Evolutionary conservation across 2,797 vertebrate genomes (phyloP).

Genomic region (Pipistrellus kuhlii): DNA sequence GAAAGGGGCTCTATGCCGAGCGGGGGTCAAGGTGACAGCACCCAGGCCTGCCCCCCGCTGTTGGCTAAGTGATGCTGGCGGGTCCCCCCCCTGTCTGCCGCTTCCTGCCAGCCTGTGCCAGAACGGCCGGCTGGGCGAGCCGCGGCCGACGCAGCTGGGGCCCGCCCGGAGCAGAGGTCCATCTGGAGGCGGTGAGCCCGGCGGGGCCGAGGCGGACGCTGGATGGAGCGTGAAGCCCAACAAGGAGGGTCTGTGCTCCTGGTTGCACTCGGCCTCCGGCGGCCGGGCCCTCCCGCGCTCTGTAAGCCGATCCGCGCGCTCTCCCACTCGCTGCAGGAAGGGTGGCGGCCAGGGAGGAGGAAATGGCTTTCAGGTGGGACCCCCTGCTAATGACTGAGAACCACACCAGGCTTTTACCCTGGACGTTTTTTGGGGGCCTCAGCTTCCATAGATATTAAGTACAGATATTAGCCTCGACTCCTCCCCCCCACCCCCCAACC

Average conservation of each 20-base stretch:
- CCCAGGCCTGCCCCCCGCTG: neutral
- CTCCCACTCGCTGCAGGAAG: neutral
- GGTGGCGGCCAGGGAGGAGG: neutral
- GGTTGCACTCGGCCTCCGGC: accelerated
- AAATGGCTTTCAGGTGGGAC: constrained; percentile 51
- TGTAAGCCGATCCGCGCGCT: neutral
- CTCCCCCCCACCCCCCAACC: neutral
- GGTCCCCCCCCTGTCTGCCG: accelerated
- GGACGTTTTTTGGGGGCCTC: no score
- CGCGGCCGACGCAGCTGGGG: neutral
- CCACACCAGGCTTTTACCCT: no score
- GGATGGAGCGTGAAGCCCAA: neutral
- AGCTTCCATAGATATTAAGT: constrained; percentile 59
- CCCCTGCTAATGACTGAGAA: no score
- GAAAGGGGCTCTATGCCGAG: neutral
- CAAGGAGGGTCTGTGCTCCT: neutral
- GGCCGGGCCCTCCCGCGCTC: neutral
- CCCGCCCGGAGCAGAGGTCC: neutral
- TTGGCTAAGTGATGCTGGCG: neutral
- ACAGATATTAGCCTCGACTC: neutral
- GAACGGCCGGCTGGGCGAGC: neutral
- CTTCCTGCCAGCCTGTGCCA: neutral
- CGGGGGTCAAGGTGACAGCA: neutral
- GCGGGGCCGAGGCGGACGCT: neutral
- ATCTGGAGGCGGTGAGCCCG: neutral